These are phyloP conservation scores for Nomada goodeniana DNA, from an alignment of 2,888 invertebrate species.

Conservation along the genomic window DNA sequence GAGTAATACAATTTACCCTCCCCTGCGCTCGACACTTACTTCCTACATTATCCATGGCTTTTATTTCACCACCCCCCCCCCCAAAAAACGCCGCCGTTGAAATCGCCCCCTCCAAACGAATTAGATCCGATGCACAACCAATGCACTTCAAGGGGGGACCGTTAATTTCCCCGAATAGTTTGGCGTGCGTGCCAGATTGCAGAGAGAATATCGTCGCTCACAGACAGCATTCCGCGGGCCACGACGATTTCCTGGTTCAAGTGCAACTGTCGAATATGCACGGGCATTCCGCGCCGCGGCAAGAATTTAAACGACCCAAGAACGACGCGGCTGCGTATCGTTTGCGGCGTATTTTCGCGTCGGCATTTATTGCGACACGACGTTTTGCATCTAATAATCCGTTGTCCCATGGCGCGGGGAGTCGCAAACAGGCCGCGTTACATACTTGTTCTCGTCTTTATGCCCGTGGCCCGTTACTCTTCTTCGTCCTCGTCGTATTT, in stretches of 20 bases:
- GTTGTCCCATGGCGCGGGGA: slow-evolving; percentile 27
- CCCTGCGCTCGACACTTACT: too few relatives aligned
- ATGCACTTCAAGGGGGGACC: background rate
- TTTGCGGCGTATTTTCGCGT: slow-evolving; percentile 56
- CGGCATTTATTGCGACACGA: slow-evolving; percentile 63
- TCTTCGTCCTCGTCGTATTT: slow-evolving; percentile 19
- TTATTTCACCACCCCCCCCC: too few relatives aligned
- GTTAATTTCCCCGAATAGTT: slow-evolving; percentile 44
- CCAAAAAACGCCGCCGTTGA: too few relatives aligned
- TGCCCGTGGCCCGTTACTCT: slow-evolving; percentile 37
- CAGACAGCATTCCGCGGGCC: slow-evolving; percentile 49
- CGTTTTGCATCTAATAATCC: slow-evolving; percentile 62
- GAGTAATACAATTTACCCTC: too few relatives aligned
- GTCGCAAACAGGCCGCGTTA: slow-evolving; percentile 43
- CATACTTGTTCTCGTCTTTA: slow-evolving; percentile 31
- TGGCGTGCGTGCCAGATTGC: slow-evolving; percentile 38
- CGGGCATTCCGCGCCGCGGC: slow-evolving; percentile 30
- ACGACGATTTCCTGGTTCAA: slow-evolving; percentile 66
- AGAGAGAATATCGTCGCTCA: slow-evolving; percentile 15
- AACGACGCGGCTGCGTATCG: slow-evolving; percentile 49
- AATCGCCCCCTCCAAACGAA: background rate
- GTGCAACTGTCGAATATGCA: slow-evolving; percentile 60
- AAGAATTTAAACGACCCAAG: slow-evolving; percentile 62
- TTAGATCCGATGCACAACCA: background rate
- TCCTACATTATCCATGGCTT: background rate